A percentile compares a stretch with the other conserved stretches of the same genome.
Conservation (phyloP, 2,888 invertebrate genomes). For the Eubasilissa splendida region DNA sequence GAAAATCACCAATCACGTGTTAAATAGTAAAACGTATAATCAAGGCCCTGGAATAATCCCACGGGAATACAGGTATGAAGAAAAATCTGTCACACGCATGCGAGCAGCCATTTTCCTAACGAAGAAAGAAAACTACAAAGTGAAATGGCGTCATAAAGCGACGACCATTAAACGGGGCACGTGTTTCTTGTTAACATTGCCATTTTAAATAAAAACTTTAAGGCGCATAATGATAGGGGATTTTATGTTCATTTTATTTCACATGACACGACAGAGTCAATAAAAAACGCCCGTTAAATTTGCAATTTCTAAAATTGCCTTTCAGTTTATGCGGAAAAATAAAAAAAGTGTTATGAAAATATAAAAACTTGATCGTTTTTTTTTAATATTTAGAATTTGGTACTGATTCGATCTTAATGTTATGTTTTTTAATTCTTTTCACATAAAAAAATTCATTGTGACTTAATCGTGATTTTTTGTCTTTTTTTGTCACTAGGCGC, state of each 20-base stretch:
- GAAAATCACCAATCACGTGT: too few relatives aligned
- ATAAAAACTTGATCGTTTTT: neutral
- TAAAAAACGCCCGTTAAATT: slow-evolving; percentile 19
- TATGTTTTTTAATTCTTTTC: too few relatives aligned
- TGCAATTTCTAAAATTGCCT: slow-evolving; percentile 29
- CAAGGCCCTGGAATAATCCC: neutral
- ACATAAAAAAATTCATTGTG: too few relatives aligned
- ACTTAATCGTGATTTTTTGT: too few relatives aligned
- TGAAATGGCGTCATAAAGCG: slow-evolving; percentile 17
- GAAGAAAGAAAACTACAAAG: slow-evolving; percentile 12
- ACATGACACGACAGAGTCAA: slow-evolving; percentile 17
- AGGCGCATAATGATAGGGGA: neutral
- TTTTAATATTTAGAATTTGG: too few relatives aligned
- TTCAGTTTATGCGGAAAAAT: slow-evolving; percentile 9
- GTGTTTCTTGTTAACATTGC: slow-evolving; percentile 29
- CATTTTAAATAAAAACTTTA: slow-evolving; percentile 26
- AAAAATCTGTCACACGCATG: slow-evolving; percentile 10
- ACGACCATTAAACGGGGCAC: slow-evolving; percentile 14
- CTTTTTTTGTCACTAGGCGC: too few relatives aligned
- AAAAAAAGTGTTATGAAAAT: slow-evolving; percentile 12
- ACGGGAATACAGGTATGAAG: neutral
- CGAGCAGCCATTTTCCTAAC: slow-evolving; percentile 3
- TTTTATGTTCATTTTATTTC: slow-evolving; percentile 27
- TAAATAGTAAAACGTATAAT: too few relatives aligned
- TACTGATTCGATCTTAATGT: too few relatives aligned